These are phyloP conservation scores for Salminus brasiliensis DNA, from an alignment of 2,113 vertebrate genomes.

Conservation along the genomic window DNA sequence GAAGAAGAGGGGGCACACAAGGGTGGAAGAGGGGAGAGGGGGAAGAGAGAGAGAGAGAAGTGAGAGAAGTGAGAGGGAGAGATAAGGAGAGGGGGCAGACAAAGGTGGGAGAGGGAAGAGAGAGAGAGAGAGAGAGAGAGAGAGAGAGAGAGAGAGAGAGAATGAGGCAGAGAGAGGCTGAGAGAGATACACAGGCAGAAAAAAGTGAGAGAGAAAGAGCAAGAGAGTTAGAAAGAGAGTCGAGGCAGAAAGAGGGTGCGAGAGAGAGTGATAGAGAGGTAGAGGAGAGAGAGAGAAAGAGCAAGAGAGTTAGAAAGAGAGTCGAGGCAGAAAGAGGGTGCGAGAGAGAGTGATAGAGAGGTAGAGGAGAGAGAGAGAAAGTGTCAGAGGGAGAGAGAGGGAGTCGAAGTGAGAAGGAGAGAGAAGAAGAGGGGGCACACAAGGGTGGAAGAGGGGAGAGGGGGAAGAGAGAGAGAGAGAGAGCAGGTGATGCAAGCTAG, in stretches of 20 bases:
- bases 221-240: neutral
- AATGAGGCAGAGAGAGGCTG: neutral
- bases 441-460: neutral
- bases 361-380: too few species aligned
- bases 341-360: neutral
- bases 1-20: too few species aligned
- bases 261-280: neutral
- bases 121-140: neutral
- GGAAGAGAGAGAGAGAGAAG: neutral
- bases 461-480: neutral
- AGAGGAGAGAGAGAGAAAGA: neutral
- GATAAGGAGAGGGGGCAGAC: neutral
- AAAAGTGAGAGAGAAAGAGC: neutral
- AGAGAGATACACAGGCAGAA: too few species aligned
- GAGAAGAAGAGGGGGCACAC: neutral
- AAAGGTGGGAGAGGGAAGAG: too few species aligned
- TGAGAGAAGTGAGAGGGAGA: neutral
- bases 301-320: neutral
- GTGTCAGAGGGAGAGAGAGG: neutral
- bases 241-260: neutral
- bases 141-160: neutral
- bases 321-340: neutral
- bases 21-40: too few species aligned
- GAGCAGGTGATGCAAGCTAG: slow-evolving; percentile 32
- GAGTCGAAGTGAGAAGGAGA: neutral